Evolutionary conservation across 2,888 invertebrate genomes (phyloP), one percentile per base, ranked within the genome.

Genomic region (Nomada ruficornis): DNA sequence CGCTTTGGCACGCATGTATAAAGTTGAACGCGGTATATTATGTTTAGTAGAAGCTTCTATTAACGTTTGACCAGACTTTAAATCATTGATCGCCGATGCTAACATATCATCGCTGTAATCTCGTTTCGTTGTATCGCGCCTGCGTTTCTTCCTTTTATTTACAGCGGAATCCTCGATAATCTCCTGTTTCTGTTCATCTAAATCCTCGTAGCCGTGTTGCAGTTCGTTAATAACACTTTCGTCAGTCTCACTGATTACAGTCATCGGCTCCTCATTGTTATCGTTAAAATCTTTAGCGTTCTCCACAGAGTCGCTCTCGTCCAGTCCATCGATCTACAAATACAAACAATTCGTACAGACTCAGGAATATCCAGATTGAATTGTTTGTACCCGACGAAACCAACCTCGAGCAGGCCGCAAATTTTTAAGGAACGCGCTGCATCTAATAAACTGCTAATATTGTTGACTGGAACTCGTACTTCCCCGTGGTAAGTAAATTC

Each of bases 401-500:
- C 79, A 86, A 94, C 94, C 88, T 94, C 93, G 84, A 92, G 91
- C 2, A 94, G 89, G 26, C 94, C 94, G 73, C 90, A 89, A 67
- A 94, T 94, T 85, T 92, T 92, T 26, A 94, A 80, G 0, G 91
- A 91, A 69, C 93, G 92, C n/a, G 94, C 94, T 50, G 93, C 91
- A 70, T 94, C 93, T 47, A 94, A 85, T 3, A 94, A 88, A 79
- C 90, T 92, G 60, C 85, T 89, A 36, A 94, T 93, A 82, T 91
- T 91, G 47, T 93, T 92, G 20, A 92, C 92, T 55, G 93, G 92
- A 50, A 94, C 91, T 80, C 91, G 89, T 9, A 94, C 91, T 88
- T 94, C 94, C 2, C 94, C 94, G 68, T 93, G 91, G 80, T 94
- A 94, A 42, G 91, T 91, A 78, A 94, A 94, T 80, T 94, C 93